Base-by-base conservation (phyloP, 2,888 invertebrate species). In the Lepidonotus clava region DNA sequence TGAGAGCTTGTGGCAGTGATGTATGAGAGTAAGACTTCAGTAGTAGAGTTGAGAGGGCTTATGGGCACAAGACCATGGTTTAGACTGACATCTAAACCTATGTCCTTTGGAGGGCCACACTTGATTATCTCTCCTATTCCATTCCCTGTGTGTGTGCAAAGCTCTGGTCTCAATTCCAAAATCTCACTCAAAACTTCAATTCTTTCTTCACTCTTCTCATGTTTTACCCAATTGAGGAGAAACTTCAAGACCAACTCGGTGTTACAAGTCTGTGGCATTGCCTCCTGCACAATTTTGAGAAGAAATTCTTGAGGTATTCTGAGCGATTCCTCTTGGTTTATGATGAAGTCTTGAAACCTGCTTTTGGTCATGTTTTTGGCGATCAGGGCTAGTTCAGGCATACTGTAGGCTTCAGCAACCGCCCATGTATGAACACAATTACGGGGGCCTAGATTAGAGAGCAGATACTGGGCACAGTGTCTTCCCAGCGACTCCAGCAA, bases 341-440 rank as follows among this genome's bases (percentile, higher is more conserved):
- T 14, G 11, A 80, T 80, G 14, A 21, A 80, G 18, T 80, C 80
- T 28, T 80, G 80, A 28, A 80, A 80, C 28, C 80, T 41, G 46
- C 80, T 80, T 46, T 80, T 80, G 1, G 28, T 28, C 80, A 80
- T 80, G 24, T 46, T 80, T 28, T 24, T 80, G 18, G 80, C 80
- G 11, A 80, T 46, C 8, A 41, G 14, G 1, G 80, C 80, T 14
- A 80, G 46, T 8, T 80, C 80, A 28, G 80, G 46, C 41, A 80
- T 80, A 24, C 32, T 80, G 32, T 80, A 80, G 46, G 46, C 28
- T 18, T 80, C 80, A 28, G 80, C 80, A 14, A 80, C 5, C 1
- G 80, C 80, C 80, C 80, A 80, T n/a, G 80, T 80, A 21, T 80
- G 41, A 46, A 80, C 80, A 46, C 46, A 41, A 41, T 80, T 80